Conservation (phyloP, 1,140 invertebrate species). For the Phocides pigmalion region DNA sequence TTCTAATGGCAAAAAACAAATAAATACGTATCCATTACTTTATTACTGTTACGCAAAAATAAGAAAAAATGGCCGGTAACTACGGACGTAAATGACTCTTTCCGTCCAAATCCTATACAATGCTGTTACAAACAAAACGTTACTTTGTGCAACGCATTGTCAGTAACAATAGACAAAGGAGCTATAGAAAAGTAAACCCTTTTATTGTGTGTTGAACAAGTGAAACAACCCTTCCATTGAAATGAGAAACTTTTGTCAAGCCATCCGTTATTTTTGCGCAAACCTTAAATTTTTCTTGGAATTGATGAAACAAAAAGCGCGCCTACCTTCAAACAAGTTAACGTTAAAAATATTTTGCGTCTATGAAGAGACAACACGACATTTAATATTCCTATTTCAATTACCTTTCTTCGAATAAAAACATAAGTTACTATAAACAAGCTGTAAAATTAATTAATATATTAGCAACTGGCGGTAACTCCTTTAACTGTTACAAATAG, state of each 20-base stretch:
- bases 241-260: conserved; percentile 61
- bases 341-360: conserved; percentile 3
- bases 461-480: too few species aligned
- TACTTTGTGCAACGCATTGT: conserved; percentile 67
- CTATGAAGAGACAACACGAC: neutral
- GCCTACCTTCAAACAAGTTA: neutral
- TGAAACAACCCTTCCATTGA: conserved; percentile 79
- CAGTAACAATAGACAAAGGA: conserved; percentile 67
- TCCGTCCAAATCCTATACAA: conserved; percentile 40
- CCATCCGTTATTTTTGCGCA: conserved; percentile 74
- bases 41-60: too few species aligned
- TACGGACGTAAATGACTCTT: neutral
- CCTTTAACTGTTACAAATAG: too few species aligned
- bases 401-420: too few species aligned
- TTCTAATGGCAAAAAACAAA: too few species aligned
- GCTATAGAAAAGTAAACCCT: conserved; percentile 60
- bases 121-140: conserved; percentile 57
- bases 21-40: too few species aligned
- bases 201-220: conserved; percentile 62
- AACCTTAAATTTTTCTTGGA: conserved; percentile 61
- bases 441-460: too few species aligned
- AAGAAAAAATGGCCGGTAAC: neutral
- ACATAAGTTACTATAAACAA: too few species aligned
- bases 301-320: conserved; percentile 33
- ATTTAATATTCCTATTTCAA: too few species aligned